Evolutionary conservation across 1,140 invertebrate species (phyloP).

Genomic region (Chironomus tepperi): DNA sequence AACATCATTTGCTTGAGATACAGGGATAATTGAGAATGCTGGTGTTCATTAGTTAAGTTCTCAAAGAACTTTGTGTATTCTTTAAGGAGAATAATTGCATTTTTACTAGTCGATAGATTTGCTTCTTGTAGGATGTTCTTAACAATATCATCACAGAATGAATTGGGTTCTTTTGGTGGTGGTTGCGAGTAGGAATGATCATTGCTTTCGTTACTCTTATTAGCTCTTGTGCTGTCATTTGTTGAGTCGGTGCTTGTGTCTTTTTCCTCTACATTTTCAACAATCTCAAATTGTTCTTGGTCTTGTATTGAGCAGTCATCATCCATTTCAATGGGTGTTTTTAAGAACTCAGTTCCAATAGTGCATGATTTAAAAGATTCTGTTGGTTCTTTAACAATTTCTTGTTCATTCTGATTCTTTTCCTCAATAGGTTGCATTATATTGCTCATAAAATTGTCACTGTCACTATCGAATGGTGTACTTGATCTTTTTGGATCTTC

Average conservation of each 20-base stretch:
- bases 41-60: not conserved
- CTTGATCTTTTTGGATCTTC: too few species aligned
- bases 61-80: not conserved
- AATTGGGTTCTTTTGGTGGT: not conserved
- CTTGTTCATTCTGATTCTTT: too few species aligned
- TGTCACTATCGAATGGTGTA: too few species aligned
- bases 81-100: not conserved
- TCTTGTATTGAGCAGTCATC: not conserved
- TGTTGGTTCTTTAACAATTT: too few species aligned
- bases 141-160: slow-evolving; percentile 1
- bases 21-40: not conserved
- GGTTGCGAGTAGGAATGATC: not conserved
- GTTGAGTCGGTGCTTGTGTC: not conserved
- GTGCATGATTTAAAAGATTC: too few species aligned
- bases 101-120: too few species aligned
- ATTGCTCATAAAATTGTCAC: too few species aligned
- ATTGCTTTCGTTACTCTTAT: not conserved
- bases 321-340: too few species aligned
- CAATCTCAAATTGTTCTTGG: slow-evolving; percentile 15
- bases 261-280: not conserved
- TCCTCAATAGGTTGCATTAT: too few species aligned
- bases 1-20: not conserved
- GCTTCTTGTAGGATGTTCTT: not conserved
- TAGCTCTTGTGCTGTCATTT: not conserved
- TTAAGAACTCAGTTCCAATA: too few species aligned